Base-by-base conservation (phyloP, 2,113 vertebrate species). In the Prionailurus bengalensis region DNA sequence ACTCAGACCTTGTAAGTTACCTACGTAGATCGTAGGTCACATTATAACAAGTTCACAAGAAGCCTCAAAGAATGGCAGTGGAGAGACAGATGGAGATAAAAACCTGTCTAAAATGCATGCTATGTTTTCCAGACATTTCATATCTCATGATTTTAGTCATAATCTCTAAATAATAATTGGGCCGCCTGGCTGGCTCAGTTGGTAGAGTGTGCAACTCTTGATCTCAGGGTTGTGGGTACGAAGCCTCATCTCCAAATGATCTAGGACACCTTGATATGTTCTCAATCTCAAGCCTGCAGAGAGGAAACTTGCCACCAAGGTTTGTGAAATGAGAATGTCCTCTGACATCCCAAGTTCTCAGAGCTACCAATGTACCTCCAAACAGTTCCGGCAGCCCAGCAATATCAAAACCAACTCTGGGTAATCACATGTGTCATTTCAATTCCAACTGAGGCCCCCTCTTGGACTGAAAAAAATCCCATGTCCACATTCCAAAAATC, bases 131-230 rank as follows among this genome's bases (percentile, higher is more conserved):
- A 79, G 79, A 42, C 58, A 80, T 25, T 74, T 90, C 5, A 2
- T 13, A 88, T 39, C 16, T 93, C n/a, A 65, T 42, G 36, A 85
- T 84, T 19, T 86, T 55, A 92, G n/a, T 55, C 91, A 78, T 93
- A 71, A 91, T 55, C 39, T 53, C 39, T 45, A 78, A 45, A 31
- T 16, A 48, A 61, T 61, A 61, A 61, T 23, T 61, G 25, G 42
- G 14, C 42, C 1, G 27, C 42, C 14, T 31, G 74, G 74, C 14
- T 78, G 74, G 42, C 42, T 78, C 42, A 78, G 42, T 10, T 9
- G 27, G 42, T 61, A 61, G 19, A 23, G 58, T 61, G 15, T 29
- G 1, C 27, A 27, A 48, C 74, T 78, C 42, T 45, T 29, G 25
- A 76, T 76, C 73, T 78, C 27, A 0, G 27, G 42, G 8, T 15